Conservation (phyloP, 2,797 vertebrate species). For the Spinibarbus caldwelli region DNA sequence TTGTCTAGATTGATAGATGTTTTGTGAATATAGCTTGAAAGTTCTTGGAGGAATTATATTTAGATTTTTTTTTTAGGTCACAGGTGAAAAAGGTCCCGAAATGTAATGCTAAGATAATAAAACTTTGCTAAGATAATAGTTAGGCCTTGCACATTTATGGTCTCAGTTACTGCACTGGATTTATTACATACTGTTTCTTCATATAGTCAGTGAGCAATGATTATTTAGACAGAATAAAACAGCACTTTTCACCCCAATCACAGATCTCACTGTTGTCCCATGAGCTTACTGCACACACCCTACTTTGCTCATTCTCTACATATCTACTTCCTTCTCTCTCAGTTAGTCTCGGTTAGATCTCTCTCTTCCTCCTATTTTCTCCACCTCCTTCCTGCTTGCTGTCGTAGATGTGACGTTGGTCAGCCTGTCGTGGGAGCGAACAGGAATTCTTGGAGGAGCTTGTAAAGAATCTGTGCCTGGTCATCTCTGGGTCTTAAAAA, state of each 20-base stretch:
- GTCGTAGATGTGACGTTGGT: conserved; percentile 65
- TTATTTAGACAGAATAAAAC: conserved; percentile 5
- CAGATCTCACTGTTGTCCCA: conserved; percentile 27
- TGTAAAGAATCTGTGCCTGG: conserved; percentile 64
- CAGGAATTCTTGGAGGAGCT: conserved; percentile 63
- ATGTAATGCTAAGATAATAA: no score
- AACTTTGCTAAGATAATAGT: background rate
- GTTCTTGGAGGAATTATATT: background rate
- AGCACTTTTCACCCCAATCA: conserved; percentile 18
- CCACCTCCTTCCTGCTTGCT: conserved; percentile 49
- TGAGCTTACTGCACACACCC: conserved; percentile 11
- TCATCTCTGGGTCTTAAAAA: conserved; percentile 70
- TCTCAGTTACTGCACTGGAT: background rate
- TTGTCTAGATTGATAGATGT: no score
- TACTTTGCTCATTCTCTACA: conserved; percentile 13
- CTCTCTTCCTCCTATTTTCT: conserved; percentile 25
- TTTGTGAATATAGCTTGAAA: background rate
- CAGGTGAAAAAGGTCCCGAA: background rate
- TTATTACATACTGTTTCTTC: background rate
- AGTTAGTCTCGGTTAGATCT: conserved; percentile 18
- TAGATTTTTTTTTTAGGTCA: background rate
- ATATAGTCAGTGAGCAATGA: background rate
- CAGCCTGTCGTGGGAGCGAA: conserved; percentile 67
- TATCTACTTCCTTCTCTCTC: conserved; percentile 17
- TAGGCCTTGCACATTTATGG: background rate